Percentiles rank a stretch among this genome's conserved stretches.
These are phyloP conservation scores for Phortica okadai DNA, from an alignment of 2,888 invertebrate species.

Conservation along the genomic window DNA sequence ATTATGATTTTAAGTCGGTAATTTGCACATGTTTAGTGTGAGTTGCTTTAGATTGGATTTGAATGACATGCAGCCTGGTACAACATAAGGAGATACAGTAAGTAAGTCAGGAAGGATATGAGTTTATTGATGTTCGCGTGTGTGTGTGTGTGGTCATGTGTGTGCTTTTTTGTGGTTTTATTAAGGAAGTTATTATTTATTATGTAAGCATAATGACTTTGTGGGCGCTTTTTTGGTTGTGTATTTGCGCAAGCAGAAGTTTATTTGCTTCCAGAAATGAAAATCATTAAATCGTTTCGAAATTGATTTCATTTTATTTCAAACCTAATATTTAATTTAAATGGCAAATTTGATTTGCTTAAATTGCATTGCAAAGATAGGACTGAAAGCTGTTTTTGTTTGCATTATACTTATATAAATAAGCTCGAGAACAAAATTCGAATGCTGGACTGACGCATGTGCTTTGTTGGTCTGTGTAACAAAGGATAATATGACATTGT, in stretches of 20 bases:
- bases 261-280: conserved; percentile 1
- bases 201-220: neutral
- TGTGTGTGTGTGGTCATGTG: conserved; percentile 26
- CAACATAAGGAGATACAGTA: neutral
- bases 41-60: neutral
- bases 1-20: neutral
- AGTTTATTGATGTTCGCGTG: conserved; percentile 31
- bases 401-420: no score
- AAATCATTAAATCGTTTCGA: neutral
- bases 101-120: conserved; percentile 27
- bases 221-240: neutral
- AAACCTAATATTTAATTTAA: no score
- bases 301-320: no score
- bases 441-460: no score
- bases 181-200: neutral
- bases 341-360: no score
- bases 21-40: neutral
- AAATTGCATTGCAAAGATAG: no score
- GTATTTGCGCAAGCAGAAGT: neutral
- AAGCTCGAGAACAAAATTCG: no score
- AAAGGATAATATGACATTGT: no score
- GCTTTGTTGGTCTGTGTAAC: no score
- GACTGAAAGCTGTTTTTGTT: no score
- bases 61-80: neutral
- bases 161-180: neutral